These are phyloP conservation scores for Sebastes minor DNA, from an alignment of 2,797 vertebrate species.

Conservation along the genomic window DNA sequence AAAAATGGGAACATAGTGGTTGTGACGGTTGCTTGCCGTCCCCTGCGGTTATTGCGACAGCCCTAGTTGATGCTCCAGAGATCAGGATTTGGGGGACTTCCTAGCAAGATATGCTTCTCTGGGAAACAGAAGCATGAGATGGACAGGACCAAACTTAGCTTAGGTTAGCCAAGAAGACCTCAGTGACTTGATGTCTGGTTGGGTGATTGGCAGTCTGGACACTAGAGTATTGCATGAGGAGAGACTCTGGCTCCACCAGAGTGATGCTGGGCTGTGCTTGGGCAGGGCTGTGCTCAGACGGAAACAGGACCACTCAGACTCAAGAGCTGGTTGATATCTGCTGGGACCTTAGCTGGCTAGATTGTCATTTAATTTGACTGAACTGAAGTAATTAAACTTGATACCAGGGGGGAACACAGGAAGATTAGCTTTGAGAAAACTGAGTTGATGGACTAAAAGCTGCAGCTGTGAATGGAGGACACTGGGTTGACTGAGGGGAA, in stretches of 20 bases:
- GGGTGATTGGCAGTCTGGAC: neutral
- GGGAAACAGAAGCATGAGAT: neutral
- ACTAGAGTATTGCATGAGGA: neutral
- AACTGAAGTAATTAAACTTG: neutral
- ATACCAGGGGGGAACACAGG: neutral
- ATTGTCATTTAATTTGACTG: neutral
- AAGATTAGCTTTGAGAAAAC: neutral
- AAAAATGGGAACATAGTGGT: too few relatives aligned
- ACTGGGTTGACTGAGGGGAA: slow-evolving; percentile 13
- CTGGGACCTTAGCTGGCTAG: neutral
- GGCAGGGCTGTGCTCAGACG: neutral
- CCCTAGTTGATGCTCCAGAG: neutral
- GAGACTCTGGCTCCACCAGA: neutral
- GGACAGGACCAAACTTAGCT: neutral
- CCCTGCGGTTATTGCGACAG: too few relatives aligned
- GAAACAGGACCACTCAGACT: neutral
- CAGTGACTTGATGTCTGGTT: neutral
- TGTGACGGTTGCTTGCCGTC: too few relatives aligned
- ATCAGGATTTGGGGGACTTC: neutral
- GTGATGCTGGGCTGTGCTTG: neutral
- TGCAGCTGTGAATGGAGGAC: slow-evolving; percentile 32
- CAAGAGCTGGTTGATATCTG: neutral
- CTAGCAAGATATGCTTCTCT: neutral
- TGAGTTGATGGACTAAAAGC: slow-evolving; percentile 2
- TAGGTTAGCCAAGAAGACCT: neutral